These are phyloP conservation scores for Sebastes hopkinsi DNA, from an alignment of 2,797 vertebrate species.

Conservation along the genomic window DNA sequence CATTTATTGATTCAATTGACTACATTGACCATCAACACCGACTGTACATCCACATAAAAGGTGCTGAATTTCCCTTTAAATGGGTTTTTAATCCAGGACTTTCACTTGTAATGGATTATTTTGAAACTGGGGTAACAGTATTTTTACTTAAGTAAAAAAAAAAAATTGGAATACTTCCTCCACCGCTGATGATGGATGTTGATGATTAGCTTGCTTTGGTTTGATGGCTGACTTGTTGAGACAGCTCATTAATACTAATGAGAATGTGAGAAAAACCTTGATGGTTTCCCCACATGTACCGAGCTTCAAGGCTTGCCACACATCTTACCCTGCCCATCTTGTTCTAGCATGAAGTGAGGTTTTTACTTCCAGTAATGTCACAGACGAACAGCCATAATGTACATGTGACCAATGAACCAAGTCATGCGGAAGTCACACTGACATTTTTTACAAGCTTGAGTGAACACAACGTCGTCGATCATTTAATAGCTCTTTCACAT, in stretches of 20 bases:
- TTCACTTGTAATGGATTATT: neutral
- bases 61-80: neutral
- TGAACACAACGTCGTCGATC: neutral
- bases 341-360: neutral
- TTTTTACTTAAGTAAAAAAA: neutral
- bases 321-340: neutral
- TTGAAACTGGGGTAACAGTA: neutral
- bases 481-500: neutral
- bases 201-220: neutral
- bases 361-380: conserved; percentile 1
- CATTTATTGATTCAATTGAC: too few relatives aligned
- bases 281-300: neutral
- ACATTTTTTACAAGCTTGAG: neutral
- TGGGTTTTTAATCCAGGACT: neutral
- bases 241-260: conserved; percentile 32
- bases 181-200: neutral
- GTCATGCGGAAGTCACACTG: neutral
- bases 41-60: too few relatives aligned
- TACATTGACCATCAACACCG: too few relatives aligned
- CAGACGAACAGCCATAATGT: neutral
- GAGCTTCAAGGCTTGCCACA: neutral
- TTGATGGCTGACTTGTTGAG: conserved; percentile 14
- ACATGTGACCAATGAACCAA: neutral
- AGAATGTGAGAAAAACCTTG: neutral
- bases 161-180: neutral